Percentiles rank a stretch among this genome's conserved stretches.
Conservation (phyloP, 2,797 vertebrate genomes). For the Hylomyscus alleni region DNA sequence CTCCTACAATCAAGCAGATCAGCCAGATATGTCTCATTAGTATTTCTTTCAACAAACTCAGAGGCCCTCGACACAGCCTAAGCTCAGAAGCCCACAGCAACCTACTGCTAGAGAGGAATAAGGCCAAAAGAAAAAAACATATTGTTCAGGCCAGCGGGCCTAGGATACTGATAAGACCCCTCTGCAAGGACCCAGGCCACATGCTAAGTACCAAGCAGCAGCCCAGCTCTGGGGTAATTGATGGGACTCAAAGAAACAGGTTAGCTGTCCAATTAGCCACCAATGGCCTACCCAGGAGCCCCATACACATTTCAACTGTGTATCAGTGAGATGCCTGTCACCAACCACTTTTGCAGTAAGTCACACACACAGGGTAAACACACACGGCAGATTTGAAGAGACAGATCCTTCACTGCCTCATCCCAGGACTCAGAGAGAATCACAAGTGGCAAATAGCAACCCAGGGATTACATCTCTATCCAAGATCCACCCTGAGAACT, state of each 20-base stretch:
- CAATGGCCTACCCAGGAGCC: neutral
- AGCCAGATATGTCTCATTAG: neutral
- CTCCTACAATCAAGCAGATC: neutral
- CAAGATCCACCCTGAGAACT: neutral
- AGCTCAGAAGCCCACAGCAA: neutral
- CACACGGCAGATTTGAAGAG: neutral
- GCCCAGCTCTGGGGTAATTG: neutral
- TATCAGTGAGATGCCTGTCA: neutral
- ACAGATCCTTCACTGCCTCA: neutral
- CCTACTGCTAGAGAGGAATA: neutral
- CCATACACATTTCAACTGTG: neutral
- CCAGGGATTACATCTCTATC: neutral
- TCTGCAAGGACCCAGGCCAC: neutral
- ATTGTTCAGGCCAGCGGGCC: neutral
- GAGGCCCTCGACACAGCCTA: neutral
- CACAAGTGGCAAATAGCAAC: neutral
- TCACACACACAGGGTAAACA: neutral
- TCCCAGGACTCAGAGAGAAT: neutral
- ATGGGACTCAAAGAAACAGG: neutral
- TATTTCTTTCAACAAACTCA: constrained; percentile 6
- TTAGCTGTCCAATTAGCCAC: neutral
- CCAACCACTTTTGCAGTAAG: neutral
- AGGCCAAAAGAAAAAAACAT: neutral
- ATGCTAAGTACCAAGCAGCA: neutral
- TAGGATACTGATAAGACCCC: neutral